These are phyloP conservation scores for Valencia hispanica DNA, from an alignment of 2,797 vertebrate species.

Conservation along the genomic window DNA sequence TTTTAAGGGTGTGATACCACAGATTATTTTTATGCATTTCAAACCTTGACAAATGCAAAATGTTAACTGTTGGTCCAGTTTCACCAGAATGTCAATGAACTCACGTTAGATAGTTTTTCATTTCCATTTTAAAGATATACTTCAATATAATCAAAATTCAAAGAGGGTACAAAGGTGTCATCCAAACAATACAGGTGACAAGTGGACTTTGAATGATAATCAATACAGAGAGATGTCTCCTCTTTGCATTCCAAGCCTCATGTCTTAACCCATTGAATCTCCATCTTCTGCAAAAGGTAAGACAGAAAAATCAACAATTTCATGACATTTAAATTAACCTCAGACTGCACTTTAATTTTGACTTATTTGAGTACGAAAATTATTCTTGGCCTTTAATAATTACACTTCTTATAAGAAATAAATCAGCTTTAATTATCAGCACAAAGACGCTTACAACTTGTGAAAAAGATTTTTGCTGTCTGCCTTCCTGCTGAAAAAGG, in stretches of 20 bases:
- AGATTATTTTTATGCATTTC: neutral
- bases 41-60: neutral
- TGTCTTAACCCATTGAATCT: constrained; percentile 12
- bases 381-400: constrained; percentile 26
- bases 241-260: constrained; percentile 27
- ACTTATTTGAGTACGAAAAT: constrained; percentile 17
- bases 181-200: constrained; percentile 31
- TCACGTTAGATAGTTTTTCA: neutral
- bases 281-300: constrained; percentile 2
- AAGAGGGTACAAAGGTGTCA: neutral
- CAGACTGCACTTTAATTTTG: neutral
- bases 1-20: neutral
- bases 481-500: neutral
- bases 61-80: neutral
- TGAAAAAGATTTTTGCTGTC: neutral
- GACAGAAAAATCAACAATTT: constrained; percentile 14
- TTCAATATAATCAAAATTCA: constrained; percentile 23
- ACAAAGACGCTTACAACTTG: neutral
- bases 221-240: constrained; percentile 8
- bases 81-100: neutral
- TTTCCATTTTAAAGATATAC: neutral
- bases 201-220: constrained; percentile 23
- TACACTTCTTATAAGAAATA: constrained; percentile 13
- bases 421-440: constrained; percentile 17
- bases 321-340: constrained; percentile 10